Conservation (phyloP, 2,888 invertebrate species). For the Epicampocera succincta region DNA sequence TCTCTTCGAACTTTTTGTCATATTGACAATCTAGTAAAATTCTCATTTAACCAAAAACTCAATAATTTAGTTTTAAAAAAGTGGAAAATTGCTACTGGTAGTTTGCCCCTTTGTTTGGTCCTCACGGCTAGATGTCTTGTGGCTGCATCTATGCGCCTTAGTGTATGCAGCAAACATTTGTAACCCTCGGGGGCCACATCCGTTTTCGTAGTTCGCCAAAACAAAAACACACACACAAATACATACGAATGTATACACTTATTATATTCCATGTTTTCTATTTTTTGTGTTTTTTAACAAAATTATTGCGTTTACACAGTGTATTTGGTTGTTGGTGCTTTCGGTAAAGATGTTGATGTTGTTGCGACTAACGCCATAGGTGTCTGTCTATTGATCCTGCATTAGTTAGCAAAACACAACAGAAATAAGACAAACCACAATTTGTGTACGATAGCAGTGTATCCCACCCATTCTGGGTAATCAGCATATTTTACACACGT, state of each 20-base stretch:
- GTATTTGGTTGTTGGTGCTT: neutral
- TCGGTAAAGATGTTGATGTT: constrained; percentile 42
- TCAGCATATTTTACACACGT: neutral
- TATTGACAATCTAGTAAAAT: too few relatives aligned
- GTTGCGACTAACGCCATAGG: constrained; percentile 68
- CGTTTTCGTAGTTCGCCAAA: constrained; percentile 61
- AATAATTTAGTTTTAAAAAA: too few relatives aligned
- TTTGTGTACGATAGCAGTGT: constrained; percentile 33
- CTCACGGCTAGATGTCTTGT: constrained; percentile 1
- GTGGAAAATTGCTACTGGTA: too few relatives aligned
- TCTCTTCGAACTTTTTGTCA: too few relatives aligned
- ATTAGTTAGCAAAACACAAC: constrained; percentile 55
- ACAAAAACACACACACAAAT: constrained; percentile 23
- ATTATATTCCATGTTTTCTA: neutral
- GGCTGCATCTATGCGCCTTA: constrained; percentile 66
- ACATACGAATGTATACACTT: neutral
- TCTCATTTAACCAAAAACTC: too few relatives aligned
- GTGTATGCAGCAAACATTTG: constrained; percentile 68
- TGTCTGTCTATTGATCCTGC: constrained; percentile 72
- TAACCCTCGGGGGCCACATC: constrained; percentile 70
- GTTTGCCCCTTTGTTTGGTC: constrained; percentile 26
- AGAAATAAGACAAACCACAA: constrained; percentile 50
- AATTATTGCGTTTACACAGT: constrained; percentile 29
- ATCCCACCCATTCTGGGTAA: constrained; percentile 42
- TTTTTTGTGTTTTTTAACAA: neutral